Conservation (phyloP, 2,888 invertebrate genomes). For the Pantelozetes paolii region DNA sequence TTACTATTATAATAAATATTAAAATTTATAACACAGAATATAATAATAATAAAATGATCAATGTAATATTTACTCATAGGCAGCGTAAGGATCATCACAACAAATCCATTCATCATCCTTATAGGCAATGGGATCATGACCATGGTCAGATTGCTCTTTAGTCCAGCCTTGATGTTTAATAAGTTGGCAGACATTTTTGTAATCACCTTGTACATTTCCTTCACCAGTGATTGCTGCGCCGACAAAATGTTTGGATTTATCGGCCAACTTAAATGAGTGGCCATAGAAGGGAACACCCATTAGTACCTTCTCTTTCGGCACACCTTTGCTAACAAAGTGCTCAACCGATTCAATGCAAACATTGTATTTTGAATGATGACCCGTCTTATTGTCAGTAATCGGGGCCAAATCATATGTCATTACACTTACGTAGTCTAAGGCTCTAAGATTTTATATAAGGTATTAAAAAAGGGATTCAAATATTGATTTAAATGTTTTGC, state of each 20-base stretch:
- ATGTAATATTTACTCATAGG: not conserved
- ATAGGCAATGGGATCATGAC: not conserved
- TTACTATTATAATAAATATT: no score
- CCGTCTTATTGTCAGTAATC: not conserved
- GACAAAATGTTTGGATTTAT: slow-evolving; percentile 6
- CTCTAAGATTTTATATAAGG: not conserved
- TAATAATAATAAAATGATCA: not conserved
- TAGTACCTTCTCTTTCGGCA: not conserved
- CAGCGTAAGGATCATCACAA: slow-evolving; percentile 32
- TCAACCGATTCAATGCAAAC: not conserved
- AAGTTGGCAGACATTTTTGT: not conserved
- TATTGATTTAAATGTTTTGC: no score
- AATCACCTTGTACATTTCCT: not conserved
- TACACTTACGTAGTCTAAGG: slow-evolving; percentile 16
- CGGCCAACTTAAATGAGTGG: slow-evolving; percentile 13
- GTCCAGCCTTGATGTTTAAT: slow-evolving; percentile 23
- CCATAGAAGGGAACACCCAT: slow-evolving; percentile 24
- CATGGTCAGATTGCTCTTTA: not conserved
- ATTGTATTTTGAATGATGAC: not conserved
- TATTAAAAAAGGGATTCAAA: no score
- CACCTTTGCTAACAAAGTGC: not conserved
- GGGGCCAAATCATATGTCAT: slow-evolving; percentile 4
- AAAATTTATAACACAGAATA: no score
- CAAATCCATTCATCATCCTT: slow-evolving; percentile 19
- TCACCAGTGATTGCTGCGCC: not conserved